Conservation (phyloP, 2,113 vertebrate genomes). For the Clarias macrocephalus region DNA sequence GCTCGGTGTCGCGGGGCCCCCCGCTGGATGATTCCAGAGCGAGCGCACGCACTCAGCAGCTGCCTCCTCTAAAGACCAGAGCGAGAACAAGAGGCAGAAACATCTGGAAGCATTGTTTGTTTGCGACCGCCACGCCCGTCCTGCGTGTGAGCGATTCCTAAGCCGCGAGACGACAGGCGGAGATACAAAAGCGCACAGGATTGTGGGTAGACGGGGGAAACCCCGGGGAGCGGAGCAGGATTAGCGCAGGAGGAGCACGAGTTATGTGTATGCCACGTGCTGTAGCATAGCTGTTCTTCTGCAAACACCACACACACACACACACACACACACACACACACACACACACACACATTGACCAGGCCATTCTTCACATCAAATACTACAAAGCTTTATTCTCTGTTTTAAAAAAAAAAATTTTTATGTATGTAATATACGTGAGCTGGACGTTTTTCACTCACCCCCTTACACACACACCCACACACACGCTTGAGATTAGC, state of each 20-base stretch:
- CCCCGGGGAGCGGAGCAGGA: background rate
- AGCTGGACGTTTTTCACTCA: background rate
- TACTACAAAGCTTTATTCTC: background rate
- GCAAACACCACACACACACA: background rate
- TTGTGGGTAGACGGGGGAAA: constrained; percentile 28
- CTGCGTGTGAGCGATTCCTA: constrained; percentile 3
- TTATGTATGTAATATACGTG: background rate
- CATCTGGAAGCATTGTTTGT: constrained; percentile 25
- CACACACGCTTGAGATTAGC: background rate
- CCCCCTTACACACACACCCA: background rate
- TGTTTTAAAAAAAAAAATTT: no score
- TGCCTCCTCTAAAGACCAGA: background rate
- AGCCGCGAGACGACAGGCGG: background rate
- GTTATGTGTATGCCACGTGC: background rate
- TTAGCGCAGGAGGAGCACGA: background rate
- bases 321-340: constrained; percentile 11
- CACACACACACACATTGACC: background rate
- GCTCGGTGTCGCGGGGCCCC: background rate
- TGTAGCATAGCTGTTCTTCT: background rate
- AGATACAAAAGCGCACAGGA: constrained; percentile 4
- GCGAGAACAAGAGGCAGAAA: constrained; percentile 6
- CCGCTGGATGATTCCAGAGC: background rate
- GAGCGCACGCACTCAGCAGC: background rate
- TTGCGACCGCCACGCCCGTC: background rate
- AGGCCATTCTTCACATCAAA: constrained; percentile 3